Evolutionary conservation across 2,888 invertebrate species (phyloP).

Genomic region (Celastrina argiolus): DNA sequence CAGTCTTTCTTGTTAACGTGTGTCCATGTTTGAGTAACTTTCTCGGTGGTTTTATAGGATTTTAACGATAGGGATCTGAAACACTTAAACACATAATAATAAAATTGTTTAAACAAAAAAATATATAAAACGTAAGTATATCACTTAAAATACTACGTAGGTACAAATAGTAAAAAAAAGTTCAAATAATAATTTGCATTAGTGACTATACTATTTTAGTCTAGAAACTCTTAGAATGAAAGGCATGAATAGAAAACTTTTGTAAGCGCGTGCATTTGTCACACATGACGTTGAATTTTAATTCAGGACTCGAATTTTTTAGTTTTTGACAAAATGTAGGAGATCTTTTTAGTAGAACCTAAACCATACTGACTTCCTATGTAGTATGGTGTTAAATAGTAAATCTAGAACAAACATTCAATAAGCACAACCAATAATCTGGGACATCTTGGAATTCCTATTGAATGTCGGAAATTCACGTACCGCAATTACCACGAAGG

Average conservation of each 20-base stretch:
- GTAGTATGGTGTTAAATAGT: neutral
- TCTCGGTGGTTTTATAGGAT: constrained; percentile 22
- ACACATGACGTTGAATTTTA: too few species aligned
- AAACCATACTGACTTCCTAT: too few species aligned
- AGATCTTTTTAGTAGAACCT: too few species aligned
- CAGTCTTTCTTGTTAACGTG: constrained; percentile 38
- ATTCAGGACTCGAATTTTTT: too few species aligned
- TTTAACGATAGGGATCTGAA: neutral
- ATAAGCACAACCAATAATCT: constrained; percentile 29
- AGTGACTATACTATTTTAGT: too few species aligned
- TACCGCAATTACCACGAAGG: constrained; percentile 54
- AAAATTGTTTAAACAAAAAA: neutral
- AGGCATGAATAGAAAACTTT: too few species aligned
- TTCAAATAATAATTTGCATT: neutral
- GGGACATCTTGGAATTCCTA: constrained; percentile 31
- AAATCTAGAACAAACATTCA: constrained; percentile 12
- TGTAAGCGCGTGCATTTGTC: too few species aligned
- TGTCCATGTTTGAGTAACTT: constrained; percentile 32
- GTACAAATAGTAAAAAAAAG: neutral
- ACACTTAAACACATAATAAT: neutral
- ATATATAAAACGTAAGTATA: neutral
- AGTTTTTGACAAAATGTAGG: too few species aligned
- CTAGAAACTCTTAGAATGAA: too few species aligned
- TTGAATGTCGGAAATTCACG: constrained; percentile 40
- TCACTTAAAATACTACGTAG: neutral